Evolutionary conservation across 1,140 invertebrate genomes (phyloP).

Genomic region (Galleria mellonella): DNA sequence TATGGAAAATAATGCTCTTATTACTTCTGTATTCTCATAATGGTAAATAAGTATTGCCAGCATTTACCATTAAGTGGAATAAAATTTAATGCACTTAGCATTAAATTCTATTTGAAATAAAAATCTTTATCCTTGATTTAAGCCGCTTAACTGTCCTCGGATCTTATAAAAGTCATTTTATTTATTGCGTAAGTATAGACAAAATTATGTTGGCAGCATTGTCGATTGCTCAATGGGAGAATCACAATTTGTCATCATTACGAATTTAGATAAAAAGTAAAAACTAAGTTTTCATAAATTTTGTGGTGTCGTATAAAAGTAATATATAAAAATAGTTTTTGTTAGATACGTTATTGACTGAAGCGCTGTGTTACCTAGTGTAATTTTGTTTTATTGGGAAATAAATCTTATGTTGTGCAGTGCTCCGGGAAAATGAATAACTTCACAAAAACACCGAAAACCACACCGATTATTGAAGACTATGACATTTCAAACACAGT

Average conservation of each 20-base stretch:
- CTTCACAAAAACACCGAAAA: constrained; percentile 77
- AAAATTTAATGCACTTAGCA: too few relatives aligned
- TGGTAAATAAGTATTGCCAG: too few relatives aligned
- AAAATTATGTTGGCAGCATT: constrained; percentile 4
- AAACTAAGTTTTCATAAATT: neutral
- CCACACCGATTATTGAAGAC: constrained; percentile 89
- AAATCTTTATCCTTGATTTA: too few relatives aligned
- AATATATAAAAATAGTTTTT: constrained; percentile 1
- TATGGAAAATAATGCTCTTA: too few relatives aligned
- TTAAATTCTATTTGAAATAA: too few relatives aligned
- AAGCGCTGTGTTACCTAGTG: constrained; percentile 3
- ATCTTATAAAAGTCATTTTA: too few relatives aligned
- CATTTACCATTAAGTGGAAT: too few relatives aligned
- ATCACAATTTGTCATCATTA: constrained; percentile 19
- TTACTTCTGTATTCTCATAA: too few relatives aligned
- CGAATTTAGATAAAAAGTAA: constrained; percentile 17
- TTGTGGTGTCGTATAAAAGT: constrained; percentile 3
- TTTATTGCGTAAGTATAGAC: too few relatives aligned
- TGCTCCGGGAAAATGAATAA: constrained; percentile 54
- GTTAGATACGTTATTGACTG: neutral
- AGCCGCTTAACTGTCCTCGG: too few relatives aligned
- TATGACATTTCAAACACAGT: constrained; percentile 96
- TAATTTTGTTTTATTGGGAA: constrained; percentile 2
- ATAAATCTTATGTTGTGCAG: constrained; percentile 5
- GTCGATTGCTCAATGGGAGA: constrained; percentile 6